Base-by-base conservation (phyloP, 2,797 vertebrate species). In the Coracias cyanogaster region DNA sequence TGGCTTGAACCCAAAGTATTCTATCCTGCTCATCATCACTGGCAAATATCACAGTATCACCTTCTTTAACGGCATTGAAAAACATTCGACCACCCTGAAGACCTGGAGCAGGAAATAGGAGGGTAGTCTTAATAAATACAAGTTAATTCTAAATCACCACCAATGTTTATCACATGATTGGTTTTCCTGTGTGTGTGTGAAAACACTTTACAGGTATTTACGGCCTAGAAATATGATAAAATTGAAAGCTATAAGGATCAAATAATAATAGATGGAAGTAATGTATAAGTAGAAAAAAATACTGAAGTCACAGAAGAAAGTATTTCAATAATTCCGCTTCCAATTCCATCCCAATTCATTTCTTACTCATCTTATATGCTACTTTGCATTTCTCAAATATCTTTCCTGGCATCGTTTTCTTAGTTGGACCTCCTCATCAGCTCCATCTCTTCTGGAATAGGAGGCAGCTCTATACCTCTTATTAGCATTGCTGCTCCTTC, bases 21-120 rank as follows among this genome's bases (percentile, higher is more conserved):
- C 99, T 98, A 90, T 99, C 99, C 90, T 99, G 99, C 52, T 99
- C 99, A 60, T 99, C 99, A 0, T 99, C 99, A 65, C 99, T 99
- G 83, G 99, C 99, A 69, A 99, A 99, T 95, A 99, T 98, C 39
- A 99, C 99, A 1, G 99, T 98, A 96, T 99, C 99, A 0, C 99
- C 99, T 97, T 99, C 99, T 96, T 98, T 99, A 61, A 99, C 99
- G 2, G 99, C 99, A 39, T 99, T 99, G 89, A 99, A 99, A 96
- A 99, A 99, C 93, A 98, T 98, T 21, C 95, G 98, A 16, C 99
- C 99, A 45, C 99, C 99, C 79, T 99, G 99, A 82, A 99, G 99
- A 84, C 99, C 99, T 99, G 97, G 9, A 60, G 55, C 69, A 83
- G 41, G 70, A 96, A 72, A 78, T 2, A 90, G 52, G 62, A 83